Base-by-base conservation (phyloP, 2,888 invertebrate genomes). In the Sarcophaga subvicina region DNA sequence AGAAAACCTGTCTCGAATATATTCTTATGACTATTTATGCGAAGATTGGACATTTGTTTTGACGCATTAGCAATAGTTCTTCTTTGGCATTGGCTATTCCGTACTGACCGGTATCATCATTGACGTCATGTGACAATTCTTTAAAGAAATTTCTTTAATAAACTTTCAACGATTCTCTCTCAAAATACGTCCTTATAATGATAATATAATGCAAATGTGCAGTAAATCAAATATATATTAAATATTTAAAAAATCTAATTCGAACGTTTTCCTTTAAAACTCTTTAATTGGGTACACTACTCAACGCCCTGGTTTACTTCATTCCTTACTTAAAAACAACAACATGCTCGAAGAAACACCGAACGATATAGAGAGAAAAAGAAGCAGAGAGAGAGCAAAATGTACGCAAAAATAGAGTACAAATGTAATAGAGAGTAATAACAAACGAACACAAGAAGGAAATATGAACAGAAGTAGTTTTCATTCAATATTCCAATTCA, bases 401-500 rank as follows among this genome's bases (percentile, higher is more conserved):
- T 17, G 17, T 14, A 54, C 54, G 54, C 14, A 54, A 54, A 54
- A 54, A 54, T 14, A 17, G 54, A 54, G 54, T 54, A 54, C 54
- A 54, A 54, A 54, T 14, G 17, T 14, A 54, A 54, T 14, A 54
- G 17, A 54, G 4, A 12, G 17, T 14, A 54, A 54, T 14, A 54
- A 12, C 12, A 14, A 54, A 54, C 12, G 14, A 17, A 54, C 54
- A 54, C 4, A 54, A 54, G 17, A 54, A 54, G 54, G 17, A 54
- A 54, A 54, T 54, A 54, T 54, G 54, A 64, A 59, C 22, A n/a
- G 6, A 71, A 67, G 64, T 80, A 67, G 80, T 80, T 77, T 85
- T 80, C 84, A 85, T 85, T 85, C 84, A 85, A 80, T 67, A 64
- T 76, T 80, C 62, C 63, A 85, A 71, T 69, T 77, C 84, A 80